Evolutionary conservation across 2,113 vertebrate genomes (phyloP).

Genomic region (Chroicocephalus ridibundus): DNA sequence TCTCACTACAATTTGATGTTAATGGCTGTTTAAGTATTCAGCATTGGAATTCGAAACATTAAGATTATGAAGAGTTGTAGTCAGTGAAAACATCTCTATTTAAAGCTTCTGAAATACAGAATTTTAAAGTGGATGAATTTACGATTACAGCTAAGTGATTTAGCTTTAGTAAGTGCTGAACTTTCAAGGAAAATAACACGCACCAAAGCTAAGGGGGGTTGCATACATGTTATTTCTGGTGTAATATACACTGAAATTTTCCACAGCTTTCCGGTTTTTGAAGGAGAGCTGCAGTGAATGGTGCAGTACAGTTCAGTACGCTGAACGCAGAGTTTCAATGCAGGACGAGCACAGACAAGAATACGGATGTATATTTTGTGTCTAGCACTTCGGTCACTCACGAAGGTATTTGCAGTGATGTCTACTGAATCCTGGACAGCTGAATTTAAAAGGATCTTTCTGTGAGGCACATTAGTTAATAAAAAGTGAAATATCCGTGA

Average conservation of each 20-base stretch:
- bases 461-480: neutral
- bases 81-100: slow-evolving; percentile 22
- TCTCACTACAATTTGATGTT: neutral
- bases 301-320: neutral
- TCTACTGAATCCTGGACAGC: neutral
- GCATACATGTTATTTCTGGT: neutral
- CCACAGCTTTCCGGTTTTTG: neutral
- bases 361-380: neutral
- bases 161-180: neutral
- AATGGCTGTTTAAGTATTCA: slow-evolving; percentile 1
- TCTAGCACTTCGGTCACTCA: neutral
- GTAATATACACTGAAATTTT: neutral
- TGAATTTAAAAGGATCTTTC: neutral
- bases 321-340: neutral
- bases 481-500: neutral
- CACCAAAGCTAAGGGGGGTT: neutral
- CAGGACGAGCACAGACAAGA: neutral
- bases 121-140: neutral
- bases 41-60: slow-evolving; percentile 2
- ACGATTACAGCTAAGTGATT: neutral
- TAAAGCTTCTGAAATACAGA: slow-evolving; percentile 20
- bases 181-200: neutral
- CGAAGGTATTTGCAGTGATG: neutral
- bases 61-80: neutral
- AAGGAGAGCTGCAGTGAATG: neutral